phyloP scores from a whole-genome alignment of 2,888 invertebrate species.

The Cryptosula pallasiana region DNA sequence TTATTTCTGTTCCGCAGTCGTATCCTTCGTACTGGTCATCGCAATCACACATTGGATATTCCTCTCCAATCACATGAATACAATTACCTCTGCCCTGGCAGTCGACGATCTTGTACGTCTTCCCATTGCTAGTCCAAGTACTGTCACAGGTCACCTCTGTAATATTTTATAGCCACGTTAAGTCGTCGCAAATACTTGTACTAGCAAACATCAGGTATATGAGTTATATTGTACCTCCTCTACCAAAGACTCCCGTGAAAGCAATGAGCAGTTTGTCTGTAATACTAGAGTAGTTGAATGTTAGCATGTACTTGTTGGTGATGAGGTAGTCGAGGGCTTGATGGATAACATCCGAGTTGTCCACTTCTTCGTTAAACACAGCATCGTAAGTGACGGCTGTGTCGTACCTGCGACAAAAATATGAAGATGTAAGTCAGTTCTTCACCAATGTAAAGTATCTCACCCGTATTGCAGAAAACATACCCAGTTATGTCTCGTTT shows the following conservation, averaged over 20 bases:
- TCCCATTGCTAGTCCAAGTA: background rate
- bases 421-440: too few species aligned
- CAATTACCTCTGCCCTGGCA: conserved; percentile 6
- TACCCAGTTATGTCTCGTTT: background rate
- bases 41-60: conserved; percentile 6
- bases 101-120: background rate
- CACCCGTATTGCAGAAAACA: too few species aligned
- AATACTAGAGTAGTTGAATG: background rate
- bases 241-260: background rate
- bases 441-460: too few species aligned
- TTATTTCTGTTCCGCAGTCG: background rate
- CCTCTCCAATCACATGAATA: background rate
- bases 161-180: background rate
- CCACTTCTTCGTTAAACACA: conserved; percentile 6
- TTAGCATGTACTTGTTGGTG: background rate
- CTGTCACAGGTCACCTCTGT: background rate
- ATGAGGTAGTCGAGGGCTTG: conserved; percentile 6
- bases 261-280: background rate
- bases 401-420: background rate
- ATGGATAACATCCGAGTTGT: background rate
- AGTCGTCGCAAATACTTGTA: too few species aligned
- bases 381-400: background rate
- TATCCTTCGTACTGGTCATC: background rate
- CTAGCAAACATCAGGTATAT: too few species aligned
- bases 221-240: background rate